A percentile compares a stretch with the other conserved stretches of the same genome.
These are phyloP conservation scores for Rutpela maculata DNA, from an alignment of 2,888 invertebrate species.

Conservation along the genomic window DNA sequence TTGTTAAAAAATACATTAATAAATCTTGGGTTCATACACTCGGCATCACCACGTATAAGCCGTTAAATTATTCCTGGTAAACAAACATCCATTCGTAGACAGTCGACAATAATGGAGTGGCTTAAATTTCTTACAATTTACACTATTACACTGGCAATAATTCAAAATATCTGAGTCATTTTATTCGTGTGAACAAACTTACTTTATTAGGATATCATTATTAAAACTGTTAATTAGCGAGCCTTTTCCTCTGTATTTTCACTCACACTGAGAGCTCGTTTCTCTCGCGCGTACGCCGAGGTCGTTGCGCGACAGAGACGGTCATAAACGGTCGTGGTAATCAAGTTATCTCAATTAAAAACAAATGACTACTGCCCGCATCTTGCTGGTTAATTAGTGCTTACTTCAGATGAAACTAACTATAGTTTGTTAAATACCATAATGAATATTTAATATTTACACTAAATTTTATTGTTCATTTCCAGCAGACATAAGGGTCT, in stretches of 20 bases:
- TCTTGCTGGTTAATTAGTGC: constrained; percentile 66
- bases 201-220: constrained; percentile 73
- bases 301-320: constrained; percentile 37
- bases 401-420: constrained; percentile 63
- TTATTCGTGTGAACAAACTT: constrained; percentile 71
- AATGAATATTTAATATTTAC: constrained; percentile 65
- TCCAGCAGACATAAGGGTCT: constrained; percentile 46
- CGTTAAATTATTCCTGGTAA: constrained; percentile 28
- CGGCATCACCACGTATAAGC: background rate
- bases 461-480: constrained; percentile 51
- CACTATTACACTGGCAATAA: constrained; percentile 55
- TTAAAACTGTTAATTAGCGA: constrained; percentile 70
- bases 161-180: constrained; percentile 66
- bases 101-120: constrained; percentile 30
- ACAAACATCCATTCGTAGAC: constrained; percentile 5
- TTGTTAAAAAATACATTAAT: constrained; percentile 22
- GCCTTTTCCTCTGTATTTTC: constrained; percentile 34
- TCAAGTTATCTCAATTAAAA: constrained; percentile 66
- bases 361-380: constrained; percentile 68
- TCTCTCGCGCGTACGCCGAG: constrained; percentile 31
- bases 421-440: constrained; percentile 63
- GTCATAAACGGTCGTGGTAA: constrained; percentile 50
- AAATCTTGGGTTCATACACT: constrained; percentile 1
- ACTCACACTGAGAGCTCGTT: constrained; percentile 38
- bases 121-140: constrained; percentile 53